Evolutionary conservation across 2,797 vertebrate species (phyloP), one percentile per base, ranked within the genome.

Genomic region (Gymnodraco acuticeps): DNA sequence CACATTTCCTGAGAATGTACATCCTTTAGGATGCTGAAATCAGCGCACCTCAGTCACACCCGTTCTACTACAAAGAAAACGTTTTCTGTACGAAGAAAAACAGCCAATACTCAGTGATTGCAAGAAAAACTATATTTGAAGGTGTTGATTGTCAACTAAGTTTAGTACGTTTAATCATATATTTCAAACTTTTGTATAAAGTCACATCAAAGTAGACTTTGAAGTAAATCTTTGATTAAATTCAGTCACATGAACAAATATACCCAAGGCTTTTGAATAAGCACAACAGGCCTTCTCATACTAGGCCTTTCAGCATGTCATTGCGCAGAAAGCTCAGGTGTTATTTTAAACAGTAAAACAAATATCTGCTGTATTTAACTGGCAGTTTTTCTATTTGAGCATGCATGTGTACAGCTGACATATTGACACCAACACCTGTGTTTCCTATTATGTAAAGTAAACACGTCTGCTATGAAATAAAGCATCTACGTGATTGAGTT

Each of bases 21-120:
- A 66, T 81, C 69, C 64, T 80, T 70, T 10, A 75, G 67, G 75
- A 78, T 75, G 53, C 50, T 63, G 45, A 59, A 47, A 64, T 81
- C 71, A 81, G 47, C 74, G 58, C 70, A 50, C 19, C 4, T 56
- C 69, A 62, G 15, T 56, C 64, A 73, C 27, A 60, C 23, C 52
- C 6, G 16, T 12, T 71, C 41, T 56, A 43, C 15, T 38, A 10
- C 27, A 41, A 58, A 72, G 60, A 45, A 52, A 70, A 54, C 31
- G 27, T 42, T 3, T 61, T 20, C n/a, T 63, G 38, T 31, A 68
- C 62, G 43, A 54, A 45, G 62, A 60, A 15, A 52, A 68, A 64
- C 27, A 67, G 31, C 7, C 38, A 0, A 6, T 19, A 42, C 14
- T 45, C 48, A 13, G 23, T 62, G 50, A 72, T 60, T 48, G 19